Base-by-base conservation (phyloP, 1,140 invertebrate species). In the Heliothis subflexa region DNA sequence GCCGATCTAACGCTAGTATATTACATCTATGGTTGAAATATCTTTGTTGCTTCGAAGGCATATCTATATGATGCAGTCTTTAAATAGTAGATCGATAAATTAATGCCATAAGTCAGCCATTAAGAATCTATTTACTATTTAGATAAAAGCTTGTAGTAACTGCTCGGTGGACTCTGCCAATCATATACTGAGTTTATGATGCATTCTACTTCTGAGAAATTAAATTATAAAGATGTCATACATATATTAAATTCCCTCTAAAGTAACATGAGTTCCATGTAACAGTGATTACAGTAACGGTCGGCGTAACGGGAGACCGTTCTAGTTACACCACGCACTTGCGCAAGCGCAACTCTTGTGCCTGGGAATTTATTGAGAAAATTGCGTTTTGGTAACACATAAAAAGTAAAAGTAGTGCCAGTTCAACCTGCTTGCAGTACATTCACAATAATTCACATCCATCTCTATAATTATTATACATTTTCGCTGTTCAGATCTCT, bases 301-400 rank as follows among this genome's bases (percentile, higher is more conserved):
- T 86, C 64, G 25, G 54, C 21, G 70, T 87, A 90, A 88, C 88
- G 89, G 88, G 85, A 81, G 77, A 66, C 18, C 75, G 84, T 86
- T 82, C 85, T 83, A 78, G 84, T 87, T 89, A 75, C 66, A 68
- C 62, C 66, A 68, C 50, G 81, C 82, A 85, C 77, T 89, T 86
- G 83, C 83, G 81, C 85, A 88, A 89, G 83, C 83, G 80, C 85
- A 88, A 88, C 86, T 83, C 85, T 86, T 84, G 75, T 81, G 82
- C 79, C 75, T 82, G 78, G 59, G 45, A 62, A 50, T 70, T 54
- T 64, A 75, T 75, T 54, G 28, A 64, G 47, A 73, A 75, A 40
- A 16, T 52, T 47, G 5, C 4, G 49, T 21, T 54, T 75, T 28
- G 21, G 16, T 28, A 49, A 71, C 45, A 33, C 61, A 40, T 40